These are phyloP conservation scores for Polydesmus complanatus DNA, from an alignment of 2,888 invertebrate species.

Conservation along the genomic window DNA sequence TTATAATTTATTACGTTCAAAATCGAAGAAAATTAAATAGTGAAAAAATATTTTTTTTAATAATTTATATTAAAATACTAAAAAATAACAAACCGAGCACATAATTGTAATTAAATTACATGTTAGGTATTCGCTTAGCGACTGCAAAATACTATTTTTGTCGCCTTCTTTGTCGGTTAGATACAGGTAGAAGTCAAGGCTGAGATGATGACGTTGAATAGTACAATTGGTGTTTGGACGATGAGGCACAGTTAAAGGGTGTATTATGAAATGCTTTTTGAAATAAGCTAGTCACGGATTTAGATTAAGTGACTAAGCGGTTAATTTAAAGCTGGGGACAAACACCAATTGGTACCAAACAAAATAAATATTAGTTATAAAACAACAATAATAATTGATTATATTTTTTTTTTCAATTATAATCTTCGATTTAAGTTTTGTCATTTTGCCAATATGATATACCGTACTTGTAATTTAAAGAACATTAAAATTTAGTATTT, in stretches of 20 bases:
- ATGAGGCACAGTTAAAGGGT: background rate
- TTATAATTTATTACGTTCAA: slow-evolving; percentile 23
- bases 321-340: background rate
- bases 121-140: background rate
- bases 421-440: too few species aligned
- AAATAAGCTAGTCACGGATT: background rate
- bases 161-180: background rate
- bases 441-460: too few species aligned
- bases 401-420: too few species aligned
- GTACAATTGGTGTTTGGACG: background rate
- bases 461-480: too few species aligned
- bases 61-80: background rate
- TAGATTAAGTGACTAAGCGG: background rate
- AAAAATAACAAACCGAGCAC: background rate
- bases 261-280: background rate
- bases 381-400: too few species aligned
- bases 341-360: background rate
- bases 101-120: background rate
- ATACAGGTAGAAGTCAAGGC: background rate
- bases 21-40: background rate
- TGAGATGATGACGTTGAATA: background rate
- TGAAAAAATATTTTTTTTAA: too few species aligned
- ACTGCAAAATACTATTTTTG: background rate
- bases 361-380: too few species aligned
- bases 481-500: too few species aligned